Evolutionary conservation across 2,113 vertebrate genomes (phyloP).

Genomic region (Cricetomys ansorgei): DNA sequence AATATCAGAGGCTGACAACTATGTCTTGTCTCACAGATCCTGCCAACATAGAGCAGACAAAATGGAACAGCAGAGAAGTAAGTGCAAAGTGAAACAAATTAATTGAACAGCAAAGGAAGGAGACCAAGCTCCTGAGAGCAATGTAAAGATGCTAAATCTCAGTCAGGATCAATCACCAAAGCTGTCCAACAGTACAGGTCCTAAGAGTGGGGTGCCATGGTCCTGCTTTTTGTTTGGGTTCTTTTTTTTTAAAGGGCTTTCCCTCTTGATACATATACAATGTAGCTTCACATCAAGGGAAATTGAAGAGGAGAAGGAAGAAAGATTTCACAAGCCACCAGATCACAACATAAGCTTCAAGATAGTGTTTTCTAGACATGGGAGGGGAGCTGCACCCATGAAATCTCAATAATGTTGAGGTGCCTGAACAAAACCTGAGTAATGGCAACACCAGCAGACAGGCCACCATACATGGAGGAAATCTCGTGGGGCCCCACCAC

Average conservation of each 20-base stretch:
- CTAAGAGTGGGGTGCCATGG: background rate
- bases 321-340: background rate
- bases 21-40: background rate
- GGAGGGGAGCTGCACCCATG: background rate
- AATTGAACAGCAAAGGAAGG: background rate
- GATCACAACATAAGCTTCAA: background rate
- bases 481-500: background rate
- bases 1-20: background rate
- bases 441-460: background rate
- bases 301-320: background rate
- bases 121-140: background rate
- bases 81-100: background rate
- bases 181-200: background rate
- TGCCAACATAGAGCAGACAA: background rate
- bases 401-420: background rate
- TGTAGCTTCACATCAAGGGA: background rate
- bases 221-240: background rate
- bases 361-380: background rate
- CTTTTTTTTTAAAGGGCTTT: too few species aligned
- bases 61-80: background rate
- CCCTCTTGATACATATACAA: background rate
- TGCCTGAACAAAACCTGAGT: background rate
- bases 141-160: background rate
- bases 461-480: background rate
- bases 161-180: background rate